Evolutionary conservation across 2,888 invertebrate genomes (phyloP), one percentile per base, ranked within the genome.

Genomic region (Pristionchus exspectatus): DNA sequence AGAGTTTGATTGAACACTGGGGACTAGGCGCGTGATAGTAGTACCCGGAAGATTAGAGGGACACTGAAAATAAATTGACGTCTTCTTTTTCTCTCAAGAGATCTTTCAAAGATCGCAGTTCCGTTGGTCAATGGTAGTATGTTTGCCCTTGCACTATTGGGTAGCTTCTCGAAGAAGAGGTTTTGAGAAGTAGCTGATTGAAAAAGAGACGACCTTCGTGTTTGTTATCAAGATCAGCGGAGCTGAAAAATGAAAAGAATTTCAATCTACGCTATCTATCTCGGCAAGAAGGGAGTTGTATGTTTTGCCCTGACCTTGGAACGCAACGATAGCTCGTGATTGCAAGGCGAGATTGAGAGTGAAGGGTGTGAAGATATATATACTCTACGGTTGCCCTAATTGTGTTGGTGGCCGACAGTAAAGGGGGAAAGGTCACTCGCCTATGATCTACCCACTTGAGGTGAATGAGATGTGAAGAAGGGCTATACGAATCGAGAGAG

Each of bases 391-490:
- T 21, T n/a, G 50, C 27, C 81, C 81, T 81, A 81, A 81, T 81
- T 81, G 38, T 54, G n/a, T 44, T 63, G 38, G 81, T 81, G 74
- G 74, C 74, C 72, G 72, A 69, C 2, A n/a, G 74, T 38, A 38
- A 38, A 38, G 38, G 38, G 12, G 1, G 74, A 81, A 81, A 81
- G 81, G 81, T 81, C 81, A 81, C 74, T 81, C 81, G 24, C 74
- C 74, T 50, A 81, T 81, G 81, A 81, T 81, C 81, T 54, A 24
- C 27, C n/a, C 81, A 81, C 81, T 81, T 81, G 38, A 27, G 16
- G 44, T 27, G n/a, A 54, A 81, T 81, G 81, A 81, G 81, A 81
- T 81, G n/a, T 81, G 81, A 81, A 81, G 81, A 54, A 54, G 81
- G 5, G 24, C 27, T 14, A 30, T 24, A 69, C 30, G 27, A 69